Evolutionary conservation across 2,888 invertebrate species (phyloP).

Genomic region (Aproaerema taeniolella): DNA sequence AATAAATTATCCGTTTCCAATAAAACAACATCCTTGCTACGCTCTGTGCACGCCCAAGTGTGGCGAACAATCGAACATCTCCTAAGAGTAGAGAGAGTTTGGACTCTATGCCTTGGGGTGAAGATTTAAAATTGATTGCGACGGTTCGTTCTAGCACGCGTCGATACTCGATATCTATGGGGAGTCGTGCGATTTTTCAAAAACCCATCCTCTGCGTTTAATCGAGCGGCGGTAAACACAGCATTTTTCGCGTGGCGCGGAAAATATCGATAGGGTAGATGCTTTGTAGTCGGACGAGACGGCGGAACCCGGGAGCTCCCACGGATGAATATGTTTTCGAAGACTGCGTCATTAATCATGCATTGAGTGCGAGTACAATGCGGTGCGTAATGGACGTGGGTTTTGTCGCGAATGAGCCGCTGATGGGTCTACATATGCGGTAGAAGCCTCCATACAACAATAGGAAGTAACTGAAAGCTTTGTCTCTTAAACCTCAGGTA

Average conservation of each 20-base stretch:
- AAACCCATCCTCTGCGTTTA: conserved; percentile 59
- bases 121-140: conserved; percentile 28
- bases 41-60: conserved; percentile 39
- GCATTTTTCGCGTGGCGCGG: conserved; percentile 64
- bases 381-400: conserved; percentile 51
- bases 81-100: background rate
- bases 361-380: conserved; percentile 62
- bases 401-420: conserved; percentile 50
- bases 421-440: conserved; percentile 41
- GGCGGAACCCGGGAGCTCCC: conserved; percentile 45
- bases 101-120: conserved; percentile 23
- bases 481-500: conserved; percentile 46
- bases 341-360: conserved; percentile 65
- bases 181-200: conserved; percentile 56
- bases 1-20: conserved; percentile 74
- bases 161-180: conserved; percentile 41
- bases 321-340: conserved; percentile 64
- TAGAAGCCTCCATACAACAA: conserved; percentile 6
- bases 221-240: conserved; percentile 72
- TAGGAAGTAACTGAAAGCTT: conserved; percentile 30
- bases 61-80: conserved; percentile 18
- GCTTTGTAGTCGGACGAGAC: conserved; percentile 45
- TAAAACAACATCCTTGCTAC: conserved; percentile 64
- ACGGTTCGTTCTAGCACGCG: conserved; percentile 40
- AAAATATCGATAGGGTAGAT: conserved; percentile 55